These are phyloP conservation scores for Doris montereyensis DNA, from an alignment of 2,888 invertebrate genomes.

Conservation along the genomic window DNA sequence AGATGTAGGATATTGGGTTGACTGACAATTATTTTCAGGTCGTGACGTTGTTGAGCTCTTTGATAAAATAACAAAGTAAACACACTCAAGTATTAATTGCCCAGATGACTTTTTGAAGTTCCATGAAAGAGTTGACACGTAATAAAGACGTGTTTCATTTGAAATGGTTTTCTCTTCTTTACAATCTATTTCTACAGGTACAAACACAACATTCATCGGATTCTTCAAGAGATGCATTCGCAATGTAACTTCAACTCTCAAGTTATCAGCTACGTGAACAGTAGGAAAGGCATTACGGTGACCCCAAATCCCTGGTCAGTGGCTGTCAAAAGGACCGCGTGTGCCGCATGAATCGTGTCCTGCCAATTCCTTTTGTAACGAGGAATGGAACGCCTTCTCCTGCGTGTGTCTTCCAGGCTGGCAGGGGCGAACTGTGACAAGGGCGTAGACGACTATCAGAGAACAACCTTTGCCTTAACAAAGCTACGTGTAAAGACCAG, in stretches of 20 bases:
- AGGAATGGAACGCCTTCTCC: constrained; percentile 59
- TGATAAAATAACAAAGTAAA: too few species aligned
- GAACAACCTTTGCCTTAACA: constrained; percentile 50
- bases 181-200: constrained; percentile 25
- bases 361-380: constrained; percentile 57
- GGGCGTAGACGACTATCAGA: too few species aligned
- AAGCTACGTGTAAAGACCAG: constrained; percentile 56
- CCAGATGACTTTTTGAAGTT: too few species aligned
- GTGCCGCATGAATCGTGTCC: constrained; percentile 60
- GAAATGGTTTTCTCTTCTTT: too few species aligned
- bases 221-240: constrained; percentile 65
- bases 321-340: constrained; percentile 62
- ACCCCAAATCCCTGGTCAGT: constrained; percentile 42
- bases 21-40: too few species aligned
- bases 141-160: too few species aligned
- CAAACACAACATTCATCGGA: constrained; percentile 50
- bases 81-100: too few species aligned
- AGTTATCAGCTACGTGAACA: constrained; percentile 39
- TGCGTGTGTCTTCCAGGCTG: constrained; percentile 66
- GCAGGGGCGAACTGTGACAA: too few species aligned
- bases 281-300: constrained; percentile 3
- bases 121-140: too few species aligned
- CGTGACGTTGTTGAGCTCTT: too few species aligned
- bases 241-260: constrained; percentile 57
- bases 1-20: too few species aligned